A percentile compares a stretch with the other conserved stretches of the same genome.
Evolutionary conservation across 2,888 invertebrate genomes (phyloP).

Genomic region (Zhengitettix transpicula): DNA sequence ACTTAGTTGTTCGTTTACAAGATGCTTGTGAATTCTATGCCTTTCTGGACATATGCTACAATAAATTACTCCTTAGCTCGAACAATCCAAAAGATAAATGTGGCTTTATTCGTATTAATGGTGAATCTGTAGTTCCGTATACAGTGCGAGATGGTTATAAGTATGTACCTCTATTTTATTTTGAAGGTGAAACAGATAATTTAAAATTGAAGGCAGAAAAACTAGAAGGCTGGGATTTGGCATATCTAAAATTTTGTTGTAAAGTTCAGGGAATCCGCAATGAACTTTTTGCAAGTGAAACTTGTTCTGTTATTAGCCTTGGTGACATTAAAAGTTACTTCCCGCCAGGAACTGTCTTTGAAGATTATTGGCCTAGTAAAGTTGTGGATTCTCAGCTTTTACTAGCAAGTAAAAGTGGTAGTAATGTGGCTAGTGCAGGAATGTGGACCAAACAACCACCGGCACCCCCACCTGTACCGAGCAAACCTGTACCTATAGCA

Average conservation of each 20-base stretch:
- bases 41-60: conserved; percentile 78
- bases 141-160: conserved; percentile 68
- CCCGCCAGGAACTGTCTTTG: conserved; percentile 75
- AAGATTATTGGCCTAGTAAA: conserved; percentile 87
- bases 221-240: conserved; percentile 80
- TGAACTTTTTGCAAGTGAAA: conserved; percentile 79
- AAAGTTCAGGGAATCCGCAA: conserved; percentile 86
- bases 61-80: conserved; percentile 57
- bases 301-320: conserved; percentile 77
- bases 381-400: conserved; percentile 67
- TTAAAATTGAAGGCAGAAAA: conserved; percentile 73
- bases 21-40: conserved; percentile 85
- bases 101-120: conserved; percentile 82
- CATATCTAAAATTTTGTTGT: conserved; percentile 85
- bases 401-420: conserved; percentile 28
- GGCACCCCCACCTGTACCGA: conserved; percentile 9
- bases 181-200: conserved; percentile 75
- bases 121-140: conserved; percentile 85
- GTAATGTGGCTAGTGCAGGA: conserved; percentile 12
- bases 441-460: conserved; percentile 16
- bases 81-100: conserved; percentile 64
- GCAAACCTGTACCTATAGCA: conserved; percentile 29
- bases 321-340: conserved; percentile 83
- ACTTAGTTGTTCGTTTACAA: conserved; percentile 71
- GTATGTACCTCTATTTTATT: conserved; percentile 82